phyloP scores from a whole-genome alignment of 2,888 invertebrate species.

The Polymixis lichenea region DNA sequence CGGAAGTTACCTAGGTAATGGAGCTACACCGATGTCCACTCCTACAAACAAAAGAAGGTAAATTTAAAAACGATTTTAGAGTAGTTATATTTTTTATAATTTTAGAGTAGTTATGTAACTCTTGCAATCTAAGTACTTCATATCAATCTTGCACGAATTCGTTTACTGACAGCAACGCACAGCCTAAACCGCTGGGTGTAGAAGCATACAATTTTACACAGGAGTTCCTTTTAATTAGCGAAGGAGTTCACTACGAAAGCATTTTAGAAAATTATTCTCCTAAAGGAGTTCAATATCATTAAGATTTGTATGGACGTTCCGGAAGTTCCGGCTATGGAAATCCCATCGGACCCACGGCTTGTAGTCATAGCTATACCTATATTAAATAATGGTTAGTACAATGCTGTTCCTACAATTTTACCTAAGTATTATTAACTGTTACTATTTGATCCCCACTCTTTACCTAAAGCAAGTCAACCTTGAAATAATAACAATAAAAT shows the following conservation, averaged over 20 bases:
- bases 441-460: not conserved
- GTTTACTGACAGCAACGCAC: no score
- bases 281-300: not conserved
- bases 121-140: not conserved
- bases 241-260: not conserved
- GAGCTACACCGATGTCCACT: not conserved
- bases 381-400: not conserved
- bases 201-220: not conserved
- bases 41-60: not conserved
- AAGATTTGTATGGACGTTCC: not conserved
- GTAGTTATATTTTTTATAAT: not conserved
- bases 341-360: not conserved
- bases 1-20: not conserved
- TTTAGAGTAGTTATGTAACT: not conserved
- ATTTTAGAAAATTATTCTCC: not conserved
- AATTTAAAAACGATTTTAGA: not conserved
- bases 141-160: not conserved
- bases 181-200: not conserved
- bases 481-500: slow-evolving; percentile 28
- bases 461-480: not conserved
- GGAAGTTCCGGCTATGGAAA: not conserved
- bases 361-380: not conserved
- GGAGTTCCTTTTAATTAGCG: not conserved
- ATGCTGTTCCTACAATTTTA: not conserved
- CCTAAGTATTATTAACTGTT: not conserved